Base-by-base conservation (phyloP, 2,888 invertebrate species). In the Nemotelus nigrinus region DNA sequence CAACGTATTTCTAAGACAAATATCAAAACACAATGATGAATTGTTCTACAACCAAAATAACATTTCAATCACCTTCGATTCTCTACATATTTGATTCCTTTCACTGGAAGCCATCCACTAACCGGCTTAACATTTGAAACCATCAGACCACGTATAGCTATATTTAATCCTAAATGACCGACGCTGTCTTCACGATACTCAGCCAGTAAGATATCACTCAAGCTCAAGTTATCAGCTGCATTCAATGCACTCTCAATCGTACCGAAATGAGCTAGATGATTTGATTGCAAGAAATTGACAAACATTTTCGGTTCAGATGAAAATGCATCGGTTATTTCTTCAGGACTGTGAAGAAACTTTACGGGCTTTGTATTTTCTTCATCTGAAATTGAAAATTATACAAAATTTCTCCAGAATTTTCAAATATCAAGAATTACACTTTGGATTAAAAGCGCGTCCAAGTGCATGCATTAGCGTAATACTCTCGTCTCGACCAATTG, bases 371-470 rank as follows among this genome's bases (percentile, higher is more conserved):
- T 85, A 8, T 81, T 80, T 76, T 85, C 85, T 48, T 83, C 84
- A 81, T 86, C 88, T 86, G 84, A 81, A 81, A 86, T 60, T 6
- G 3, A 39, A 10, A 65, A 45, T 47, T 25, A 25, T 25, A 2
- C 7, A 65, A 43, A 45, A 25, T 65, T 65, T 43, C 5, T 63
- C 39, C n/a, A 1, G n/a, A 58, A 25, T 58, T 5, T 44, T 58
- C 7, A 58, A 5, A 10, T n/a, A 58, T 63, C 63, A 45, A 43
- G 58, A 78, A 81, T 82, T 88, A 92, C 93, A 89, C 89, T 94
- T 94, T 55, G 94, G 94, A 88, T 94, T 93, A 55, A 93, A 89
- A 6, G 94, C 93, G 84, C 93, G 89, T 44, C 94, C 94, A 39
- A 94, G 88, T 0, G 93, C 93, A 87, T 94, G 94, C 83, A 94